Base-by-base conservation (phyloP, 1,140 invertebrate species). In the Phymastichus coffea region DNA sequence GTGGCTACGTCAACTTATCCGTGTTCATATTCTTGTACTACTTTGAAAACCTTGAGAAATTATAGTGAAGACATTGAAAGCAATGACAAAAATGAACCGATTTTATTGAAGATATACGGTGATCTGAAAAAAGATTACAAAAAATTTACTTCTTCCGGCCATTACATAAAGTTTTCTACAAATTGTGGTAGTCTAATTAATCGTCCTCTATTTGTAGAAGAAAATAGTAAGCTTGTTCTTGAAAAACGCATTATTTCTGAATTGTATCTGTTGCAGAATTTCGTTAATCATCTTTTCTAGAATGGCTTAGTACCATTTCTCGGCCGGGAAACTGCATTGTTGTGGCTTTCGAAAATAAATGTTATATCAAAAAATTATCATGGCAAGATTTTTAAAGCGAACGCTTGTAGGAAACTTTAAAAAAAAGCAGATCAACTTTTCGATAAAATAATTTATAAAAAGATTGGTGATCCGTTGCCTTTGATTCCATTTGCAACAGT, bases 221-320 rank as follows among this genome's bases (percentile, higher is more conserved):
- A 8, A 8, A 14, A 33, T 33, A 14, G 14, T 14, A 33, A 8
- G 30, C 30, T 14, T 8, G 30, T 33, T 6, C 6, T 33, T 33
- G 30, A 33, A 14, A 33, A 43, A 6, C 9, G 8, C 17, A 15
- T 43, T 20, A 15, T 20, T 43, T 15, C 20, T 6, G 20, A 43
- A 17, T 6, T n/a, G 40, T 7, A 41, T 28, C 37, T 49, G 22
- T 33, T 15, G 23, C 28, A 60, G 14, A 17, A 30, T 60, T 8
- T 15, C 14, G n/a, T 35, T 12, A 47, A 30, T 9, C 22, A 60
- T 17, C 37, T 60, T 43, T 10, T 41, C 12, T 58, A n/a, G 35
- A 19, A 56, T 14, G 35, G n/a, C 17, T 28, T 15, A 38, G 28
- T 63, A 26, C 41, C 30, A 38, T 23, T 33, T 33, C 30, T 33